phyloP scores from a whole-genome alignment of 1,140 invertebrate species.

The Drosophila trapezifrons region DNA sequence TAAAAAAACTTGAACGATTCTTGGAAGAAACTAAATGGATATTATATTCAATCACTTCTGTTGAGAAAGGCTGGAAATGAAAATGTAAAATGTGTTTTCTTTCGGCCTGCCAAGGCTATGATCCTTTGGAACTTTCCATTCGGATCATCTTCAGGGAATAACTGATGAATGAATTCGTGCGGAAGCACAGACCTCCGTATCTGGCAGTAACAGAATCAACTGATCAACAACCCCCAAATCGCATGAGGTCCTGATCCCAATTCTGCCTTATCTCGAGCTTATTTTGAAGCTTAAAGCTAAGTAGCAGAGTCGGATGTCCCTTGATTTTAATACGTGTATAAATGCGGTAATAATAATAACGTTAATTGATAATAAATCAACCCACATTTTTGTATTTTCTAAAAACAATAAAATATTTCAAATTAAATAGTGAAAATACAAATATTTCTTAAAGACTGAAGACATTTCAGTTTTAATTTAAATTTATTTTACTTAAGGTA shows the following conservation, averaged over 20 bases:
- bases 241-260: not conserved
- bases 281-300: not conserved
- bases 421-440: too few species aligned
- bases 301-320: not conserved
- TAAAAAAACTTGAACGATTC: not conserved
- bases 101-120: too few species aligned
- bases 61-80: not conserved
- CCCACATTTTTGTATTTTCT: too few species aligned
- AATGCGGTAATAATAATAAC: too few species aligned
- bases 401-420: too few species aligned
- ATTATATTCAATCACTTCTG: not conserved
- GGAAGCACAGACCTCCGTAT: not conserved
- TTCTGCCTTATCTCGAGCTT: not conserved
- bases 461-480: too few species aligned
- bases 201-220: not conserved
- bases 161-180: not conserved
- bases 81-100: too few species aligned
- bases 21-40: not conserved
- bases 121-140: too few species aligned
- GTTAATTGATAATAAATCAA: too few species aligned
- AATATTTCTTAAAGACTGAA: too few species aligned
- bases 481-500: too few species aligned
- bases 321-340: too few species aligned
- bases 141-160: not conserved
- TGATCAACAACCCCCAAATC: not conserved